These are phyloP conservation scores for Porites australiensis DNA, from an alignment of 64 coral and sea anemone genomes.

Conservation along the genomic window DNA sequence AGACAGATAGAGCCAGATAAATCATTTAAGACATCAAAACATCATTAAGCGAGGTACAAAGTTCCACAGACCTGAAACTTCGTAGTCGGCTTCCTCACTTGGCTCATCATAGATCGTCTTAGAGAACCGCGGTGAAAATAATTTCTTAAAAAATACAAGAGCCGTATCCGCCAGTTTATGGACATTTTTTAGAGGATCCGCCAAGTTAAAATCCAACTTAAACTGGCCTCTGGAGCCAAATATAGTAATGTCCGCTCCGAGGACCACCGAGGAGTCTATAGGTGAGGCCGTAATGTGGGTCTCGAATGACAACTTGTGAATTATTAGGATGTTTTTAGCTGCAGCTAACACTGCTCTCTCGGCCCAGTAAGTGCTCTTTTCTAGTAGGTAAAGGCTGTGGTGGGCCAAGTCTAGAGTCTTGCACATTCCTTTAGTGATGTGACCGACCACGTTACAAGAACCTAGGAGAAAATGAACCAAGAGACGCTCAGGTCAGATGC, in stretches of 20 bases:
- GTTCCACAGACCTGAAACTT: conserved; percentile 63
- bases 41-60: too few species aligned
- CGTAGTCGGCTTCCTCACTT: conserved; percentile 70
- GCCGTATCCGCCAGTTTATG: conserved; percentile 76
- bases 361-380: conserved; percentile 83
- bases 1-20: too few species aligned
- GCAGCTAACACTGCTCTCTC: conserved; percentile 60
- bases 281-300: conserved; percentile 60
- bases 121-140: conserved; percentile 67
- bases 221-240: conserved; percentile 74
- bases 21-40: too few species aligned
- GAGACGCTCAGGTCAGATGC: too few species aligned
- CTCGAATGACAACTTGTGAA: conserved; percentile 75
- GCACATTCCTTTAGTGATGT: conserved; percentile 85
- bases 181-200: conserved; percentile 76
- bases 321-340: conserved; percentile 53
- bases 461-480: conserved; percentile 2
- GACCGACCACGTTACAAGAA: conserved; percentile 70
- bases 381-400: conserved; percentile 60
- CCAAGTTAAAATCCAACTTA: conserved; percentile 82
- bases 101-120: conserved; percentile 77
- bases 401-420: conserved; percentile 71
- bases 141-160: conserved; percentile 67
- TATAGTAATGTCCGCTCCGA: conserved; percentile 73
- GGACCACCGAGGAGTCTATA: conserved; percentile 40